Percentiles rank a stretch among this genome's conserved stretches.
These are phyloP conservation scores for Emydocephalus ijimae DNA, from an alignment of 2,113 vertebrate species.

Conservation along the genomic window DNA sequence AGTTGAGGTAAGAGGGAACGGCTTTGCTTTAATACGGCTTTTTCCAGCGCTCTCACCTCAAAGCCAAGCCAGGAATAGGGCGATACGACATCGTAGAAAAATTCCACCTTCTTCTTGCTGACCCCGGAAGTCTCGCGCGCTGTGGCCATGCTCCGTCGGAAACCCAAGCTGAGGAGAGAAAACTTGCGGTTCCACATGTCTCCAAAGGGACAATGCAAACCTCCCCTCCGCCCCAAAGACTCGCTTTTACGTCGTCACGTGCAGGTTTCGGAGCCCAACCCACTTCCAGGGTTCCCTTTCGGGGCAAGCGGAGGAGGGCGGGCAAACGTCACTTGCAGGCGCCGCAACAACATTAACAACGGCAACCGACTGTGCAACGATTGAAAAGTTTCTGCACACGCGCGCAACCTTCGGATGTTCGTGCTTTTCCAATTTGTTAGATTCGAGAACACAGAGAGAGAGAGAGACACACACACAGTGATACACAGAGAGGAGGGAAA, in stretches of 20 bases:
- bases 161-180: neutral
- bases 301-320: neutral
- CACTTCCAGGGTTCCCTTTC: neutral
- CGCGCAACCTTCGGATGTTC: neutral
- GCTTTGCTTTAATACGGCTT: neutral
- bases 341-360: neutral
- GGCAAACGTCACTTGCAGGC: neutral
- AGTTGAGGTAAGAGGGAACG: neutral
- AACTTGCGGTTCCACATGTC: rapidly evolving
- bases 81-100: neutral
- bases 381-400: neutral
- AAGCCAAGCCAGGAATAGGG: neutral
- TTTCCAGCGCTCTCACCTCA: neutral
- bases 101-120: neutral
- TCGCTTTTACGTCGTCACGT: neutral
- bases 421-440: neutral
- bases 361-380: neutral
- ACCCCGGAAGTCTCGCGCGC: too few relatives aligned
- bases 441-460: neutral
- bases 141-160: neutral
- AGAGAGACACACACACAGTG: too few relatives aligned
- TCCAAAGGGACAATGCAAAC: neutral
- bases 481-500: too few relatives aligned
- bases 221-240: neutral
- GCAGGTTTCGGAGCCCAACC: neutral